These are phyloP conservation scores for Maniola jurtina DNA, from an alignment of 1,140 invertebrate species.

Conservation along the genomic window DNA sequence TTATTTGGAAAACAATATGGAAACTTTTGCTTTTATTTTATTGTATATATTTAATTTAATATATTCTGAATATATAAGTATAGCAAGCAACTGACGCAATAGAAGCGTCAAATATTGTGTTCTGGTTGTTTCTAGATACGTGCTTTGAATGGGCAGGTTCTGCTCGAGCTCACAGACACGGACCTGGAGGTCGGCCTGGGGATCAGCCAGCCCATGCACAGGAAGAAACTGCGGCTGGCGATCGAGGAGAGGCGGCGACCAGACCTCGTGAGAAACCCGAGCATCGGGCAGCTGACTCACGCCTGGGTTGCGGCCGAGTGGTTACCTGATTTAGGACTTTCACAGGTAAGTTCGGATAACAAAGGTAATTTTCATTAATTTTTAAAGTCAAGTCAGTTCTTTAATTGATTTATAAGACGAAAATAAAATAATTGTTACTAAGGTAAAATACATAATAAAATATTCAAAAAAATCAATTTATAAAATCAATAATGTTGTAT, in stretches of 20 bases:
- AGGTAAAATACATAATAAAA: neutral
- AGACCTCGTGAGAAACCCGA: slow-evolving; percentile 90
- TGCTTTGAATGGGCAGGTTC: slow-evolving; percentile 86
- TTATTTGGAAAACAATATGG: too few relatives aligned
- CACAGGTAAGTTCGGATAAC: slow-evolving; percentile 81
- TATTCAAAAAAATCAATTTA: too few relatives aligned
- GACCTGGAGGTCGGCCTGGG: slow-evolving; percentile 93
- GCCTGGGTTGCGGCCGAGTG: slow-evolving; percentile 96
- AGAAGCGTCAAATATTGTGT: slow-evolving; percentile 77
- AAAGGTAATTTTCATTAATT: neutral
- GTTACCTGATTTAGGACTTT: slow-evolving; percentile 93
- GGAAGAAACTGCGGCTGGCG: slow-evolving; percentile 94
- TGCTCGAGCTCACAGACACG: slow-evolving; percentile 92
- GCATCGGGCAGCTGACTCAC: slow-evolving; percentile 91
- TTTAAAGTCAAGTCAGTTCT: neutral
- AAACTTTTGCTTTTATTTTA: neutral
- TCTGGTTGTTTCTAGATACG: slow-evolving; percentile 81
- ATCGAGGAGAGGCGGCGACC: slow-evolving; percentile 95
- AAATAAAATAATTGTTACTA: neutral
- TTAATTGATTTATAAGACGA: neutral
- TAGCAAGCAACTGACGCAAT: slow-evolving; percentile 58
- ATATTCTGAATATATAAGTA: slow-evolving; percentile 8
- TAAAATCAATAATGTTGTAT: too few relatives aligned
- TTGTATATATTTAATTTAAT: neutral
- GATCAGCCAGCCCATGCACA: slow-evolving; percentile 93